A percentile compares a stretch with the other conserved stretches of the same genome.
Evolutionary conservation across 2,888 invertebrate genomes (phyloP).

Genomic region (Drosophila algonquin): DNA sequence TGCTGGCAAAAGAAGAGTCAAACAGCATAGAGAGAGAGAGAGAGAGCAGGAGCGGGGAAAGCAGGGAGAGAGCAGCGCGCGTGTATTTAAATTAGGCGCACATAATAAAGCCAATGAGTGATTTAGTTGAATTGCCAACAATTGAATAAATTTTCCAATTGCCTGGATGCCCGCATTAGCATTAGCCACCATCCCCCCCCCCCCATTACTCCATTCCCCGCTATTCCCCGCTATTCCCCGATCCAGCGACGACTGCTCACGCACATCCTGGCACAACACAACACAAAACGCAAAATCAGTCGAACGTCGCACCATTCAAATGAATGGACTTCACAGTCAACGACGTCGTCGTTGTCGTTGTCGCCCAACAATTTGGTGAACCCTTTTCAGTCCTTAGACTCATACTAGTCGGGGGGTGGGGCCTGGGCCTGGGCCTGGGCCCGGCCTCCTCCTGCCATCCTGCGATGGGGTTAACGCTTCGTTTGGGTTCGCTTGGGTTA

Average conservation of each 20-base stretch:
- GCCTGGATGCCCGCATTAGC: conserved; percentile 81
- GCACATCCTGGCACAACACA: conserved; percentile 44
- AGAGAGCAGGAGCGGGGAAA: too few species aligned
- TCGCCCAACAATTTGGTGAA: conserved; percentile 63
- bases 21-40: neutral
- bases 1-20: conserved; percentile 13
- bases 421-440: too few species aligned
- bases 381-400: conserved; percentile 54
- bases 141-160: conserved; percentile 83
- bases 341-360: conserved; percentile 12
- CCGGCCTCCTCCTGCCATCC: neutral
- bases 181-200: conserved; percentile 69
- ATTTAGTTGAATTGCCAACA: conserved; percentile 81
- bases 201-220: neutral
- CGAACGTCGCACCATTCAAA: conserved; percentile 66
- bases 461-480: conserved; percentile 26
- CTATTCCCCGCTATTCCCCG: conserved; percentile 8
- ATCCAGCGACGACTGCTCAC: conserved; percentile 33
- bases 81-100: conserved; percentile 73
- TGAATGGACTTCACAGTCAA: conserved; percentile 50
- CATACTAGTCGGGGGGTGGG: too few species aligned
- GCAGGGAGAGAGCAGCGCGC: conserved; percentile 28
- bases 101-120: conserved; percentile 80
- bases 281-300: conserved; percentile 69
- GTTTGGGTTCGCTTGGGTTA: conserved; percentile 31